Evolutionary conservation across 2,113 vertebrate species (phyloP).

Genomic region (Romanogobio albipinnatus): DNA sequence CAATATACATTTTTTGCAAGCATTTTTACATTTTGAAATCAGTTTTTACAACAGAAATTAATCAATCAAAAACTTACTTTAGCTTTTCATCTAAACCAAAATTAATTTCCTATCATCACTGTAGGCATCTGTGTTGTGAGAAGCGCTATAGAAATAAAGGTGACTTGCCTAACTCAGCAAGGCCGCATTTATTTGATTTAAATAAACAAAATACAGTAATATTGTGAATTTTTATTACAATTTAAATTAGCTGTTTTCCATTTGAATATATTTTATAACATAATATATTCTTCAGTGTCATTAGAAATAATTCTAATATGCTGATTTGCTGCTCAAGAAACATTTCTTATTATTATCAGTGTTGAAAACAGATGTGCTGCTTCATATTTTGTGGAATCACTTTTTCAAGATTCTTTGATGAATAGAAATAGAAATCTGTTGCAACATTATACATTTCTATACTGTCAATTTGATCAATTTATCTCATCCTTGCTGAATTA

Average conservation of each 20-base stretch:
- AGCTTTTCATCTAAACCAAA: too few species aligned
- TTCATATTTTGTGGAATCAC: background rate
- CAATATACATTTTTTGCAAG: too few species aligned
- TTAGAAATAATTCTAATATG: background rate
- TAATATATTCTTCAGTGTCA: background rate
- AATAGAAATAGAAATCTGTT: background rate
- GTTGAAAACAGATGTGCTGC: background rate
- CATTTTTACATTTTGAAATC: too few species aligned
- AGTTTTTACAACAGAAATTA: too few species aligned
- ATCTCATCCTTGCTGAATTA: too few species aligned
- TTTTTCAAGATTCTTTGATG: background rate
- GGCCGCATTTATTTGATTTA: background rate
- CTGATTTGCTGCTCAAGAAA: background rate
- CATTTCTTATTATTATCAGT: background rate
- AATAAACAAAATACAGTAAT: background rate
- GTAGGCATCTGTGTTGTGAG: too few species aligned
- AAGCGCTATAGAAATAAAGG: too few species aligned
- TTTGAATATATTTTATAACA: background rate
- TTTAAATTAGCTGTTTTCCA: background rate
- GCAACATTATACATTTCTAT: background rate
- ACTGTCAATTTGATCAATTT: background rate
- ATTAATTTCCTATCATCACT: too few species aligned
- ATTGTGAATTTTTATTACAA: background rate
- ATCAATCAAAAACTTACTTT: too few species aligned
- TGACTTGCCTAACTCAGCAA: too few species aligned